Conservation (phyloP, 1,140 invertebrate genomes). For the Drosophila parvula region DNA sequence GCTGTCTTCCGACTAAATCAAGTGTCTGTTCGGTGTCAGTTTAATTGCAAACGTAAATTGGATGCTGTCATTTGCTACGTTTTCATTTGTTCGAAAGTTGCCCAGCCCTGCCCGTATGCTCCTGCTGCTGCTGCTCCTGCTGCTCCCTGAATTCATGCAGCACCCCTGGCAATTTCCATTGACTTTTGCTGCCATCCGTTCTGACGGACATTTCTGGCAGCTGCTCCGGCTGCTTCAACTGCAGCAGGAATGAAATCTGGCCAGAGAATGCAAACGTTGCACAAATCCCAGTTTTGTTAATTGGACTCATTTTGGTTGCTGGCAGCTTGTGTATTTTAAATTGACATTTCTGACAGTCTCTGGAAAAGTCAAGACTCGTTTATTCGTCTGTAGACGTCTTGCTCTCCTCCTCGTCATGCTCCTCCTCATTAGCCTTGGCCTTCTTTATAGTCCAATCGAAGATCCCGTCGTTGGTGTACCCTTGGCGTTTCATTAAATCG, state of each 20-base stretch:
- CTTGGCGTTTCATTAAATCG: slow-evolving; percentile 97
- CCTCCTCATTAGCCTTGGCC: background rate
- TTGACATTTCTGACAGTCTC: slow-evolving; percentile 66
- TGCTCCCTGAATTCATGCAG: slow-evolving; percentile 2
- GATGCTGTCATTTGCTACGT: slow-evolving; percentile 80
- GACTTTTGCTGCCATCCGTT: slow-evolving; percentile 59
- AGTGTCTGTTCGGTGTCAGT: slow-evolving; percentile 82
- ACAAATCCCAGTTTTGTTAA: slow-evolving; percentile 78
- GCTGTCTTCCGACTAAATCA: slow-evolving; percentile 67
- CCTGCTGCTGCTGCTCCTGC: background rate
- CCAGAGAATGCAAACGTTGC: slow-evolving; percentile 67
- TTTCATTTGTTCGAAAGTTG: slow-evolving; percentile 72
- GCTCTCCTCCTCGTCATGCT: slow-evolving; percentile 86
- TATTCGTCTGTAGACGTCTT: background rate
- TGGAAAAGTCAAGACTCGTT: slow-evolving; percentile 26
- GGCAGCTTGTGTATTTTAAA: slow-evolving; percentile 71
- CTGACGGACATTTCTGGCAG: slow-evolving; percentile 70
- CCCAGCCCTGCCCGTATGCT: slow-evolving; percentile 6
- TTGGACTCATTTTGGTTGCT: slow-evolving; percentile 79
- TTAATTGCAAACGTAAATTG: slow-evolving; percentile 83
- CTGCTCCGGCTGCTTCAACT: slow-evolving; percentile 38
- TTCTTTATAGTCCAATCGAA: slow-evolving; percentile 95
- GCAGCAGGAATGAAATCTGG: slow-evolving; percentile 19
- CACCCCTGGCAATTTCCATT: slow-evolving; percentile 43
- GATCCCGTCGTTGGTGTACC: slow-evolving; percentile 98